phyloP scores from a whole-genome alignment of 2,888 invertebrate genomes.

The Erebia ligea region DNA sequence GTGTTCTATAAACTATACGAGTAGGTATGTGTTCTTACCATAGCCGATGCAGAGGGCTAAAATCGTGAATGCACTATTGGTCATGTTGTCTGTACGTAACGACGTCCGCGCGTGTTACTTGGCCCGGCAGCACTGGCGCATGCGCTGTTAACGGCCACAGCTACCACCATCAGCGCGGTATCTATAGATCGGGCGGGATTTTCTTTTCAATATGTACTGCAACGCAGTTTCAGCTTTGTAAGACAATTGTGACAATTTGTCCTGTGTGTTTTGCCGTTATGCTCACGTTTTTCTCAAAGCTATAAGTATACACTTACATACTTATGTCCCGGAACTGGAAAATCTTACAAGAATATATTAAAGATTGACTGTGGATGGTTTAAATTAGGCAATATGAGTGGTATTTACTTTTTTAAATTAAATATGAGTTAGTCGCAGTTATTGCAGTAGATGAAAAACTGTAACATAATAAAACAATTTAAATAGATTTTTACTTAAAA shows the following conservation, averaged over 20 bases:
- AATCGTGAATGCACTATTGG: conserved; percentile 64
- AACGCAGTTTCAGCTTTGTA: neutral
- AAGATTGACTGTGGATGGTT: too few species aligned
- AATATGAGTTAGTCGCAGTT: too few species aligned
- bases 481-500: too few species aligned
- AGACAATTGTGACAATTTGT: neutral
- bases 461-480: too few species aligned
- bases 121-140: conserved; percentile 70
- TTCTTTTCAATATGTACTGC: conserved; percentile 22
- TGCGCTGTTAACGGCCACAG: conserved; percentile 53
- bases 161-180: conserved; percentile 48
- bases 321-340: too few species aligned
- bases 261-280: neutral
- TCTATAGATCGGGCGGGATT: conserved; percentile 55
- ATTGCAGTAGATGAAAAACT: too few species aligned
- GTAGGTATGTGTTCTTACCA: conserved; percentile 57
- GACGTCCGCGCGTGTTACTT: conserved; percentile 70
- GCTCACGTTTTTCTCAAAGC: too few species aligned
- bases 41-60: conserved; percentile 66
- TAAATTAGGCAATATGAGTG: too few species aligned
- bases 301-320: too few species aligned
- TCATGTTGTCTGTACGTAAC: conserved; percentile 56
- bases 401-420: too few species aligned
- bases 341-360: too few species aligned
- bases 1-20: neutral